Evolutionary conservation across 2,888 invertebrate genomes (phyloP), one percentile per base, ranked within the genome.

Genomic region (Sminthurides aquaticus): DNA sequence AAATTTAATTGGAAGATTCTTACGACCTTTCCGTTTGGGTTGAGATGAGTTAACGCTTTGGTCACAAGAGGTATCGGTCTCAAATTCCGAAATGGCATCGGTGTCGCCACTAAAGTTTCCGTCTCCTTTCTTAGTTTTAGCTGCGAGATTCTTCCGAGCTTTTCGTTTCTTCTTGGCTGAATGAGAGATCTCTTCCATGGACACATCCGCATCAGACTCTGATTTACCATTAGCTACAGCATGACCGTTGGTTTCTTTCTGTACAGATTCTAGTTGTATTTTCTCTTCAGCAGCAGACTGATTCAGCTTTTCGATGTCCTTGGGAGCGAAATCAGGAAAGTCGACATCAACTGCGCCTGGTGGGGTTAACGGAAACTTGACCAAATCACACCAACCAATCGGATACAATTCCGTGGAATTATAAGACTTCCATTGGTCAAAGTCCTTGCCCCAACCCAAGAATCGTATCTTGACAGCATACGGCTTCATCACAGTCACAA

Each of bases 341-440:
- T 34, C 43, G 5, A 52, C 52, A 8, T 15, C 22, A 22, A 8
- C 22, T 52, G 52, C 8, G 11, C 54, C 61, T 1, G 59, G 59
- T 22, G 43, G 26, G 1, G 55, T 49, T 24, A 64, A 22, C 3
- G 24, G 26, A 56, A 43, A 27, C 18, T 20, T 27, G 2, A 55
- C 27, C n/a, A 64, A 27, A 15, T 26, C n/a, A 25, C 64, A 64
- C 56, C 54, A 64, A 0, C 64, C 64, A 1, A 56, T 25, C 20
- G 64, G 64, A 24, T 26, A 64, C 3, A 64, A 27, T 11, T 60
- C 60, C 11, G 43, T 18, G 1, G 54, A 60, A 20, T 20, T 34
- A 0, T 48, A 22, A 11, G 64, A 55, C 24, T 60, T 60, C 60
- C 60, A 64, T n/a, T 56, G 56, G 25, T 64, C 64, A 24, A 34